Conservation (phyloP, 2,113 vertebrate species). For the Perca fluviatilis region DNA sequence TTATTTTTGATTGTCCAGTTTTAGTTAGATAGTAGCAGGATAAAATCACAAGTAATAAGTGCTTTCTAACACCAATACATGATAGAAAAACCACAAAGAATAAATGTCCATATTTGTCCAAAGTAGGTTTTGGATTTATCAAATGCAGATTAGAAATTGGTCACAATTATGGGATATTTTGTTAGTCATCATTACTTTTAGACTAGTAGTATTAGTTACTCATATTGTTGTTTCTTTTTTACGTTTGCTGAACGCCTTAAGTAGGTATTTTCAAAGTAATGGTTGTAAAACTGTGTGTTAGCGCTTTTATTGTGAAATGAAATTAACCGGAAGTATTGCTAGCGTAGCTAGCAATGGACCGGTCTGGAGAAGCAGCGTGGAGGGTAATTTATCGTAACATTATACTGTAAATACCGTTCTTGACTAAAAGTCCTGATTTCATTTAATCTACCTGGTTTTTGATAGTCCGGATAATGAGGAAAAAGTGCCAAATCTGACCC, state of each 20-base stretch:
- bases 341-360: slow-evolving; percentile 60
- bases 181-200: not conserved
- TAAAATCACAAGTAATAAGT: not conserved
- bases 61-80: not conserved
- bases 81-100: too few relatives aligned
- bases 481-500: not conserved
- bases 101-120: not conserved
- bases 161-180: not conserved
- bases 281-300: not conserved
- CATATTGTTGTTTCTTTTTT: not conserved
- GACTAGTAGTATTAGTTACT: not conserved
- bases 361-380: not conserved
- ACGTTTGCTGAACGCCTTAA: not conserved
- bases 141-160: not conserved
- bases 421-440: rapidly evolving
- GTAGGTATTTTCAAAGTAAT: not conserved
- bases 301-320: slow-evolving; percentile 48
- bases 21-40: not conserved
- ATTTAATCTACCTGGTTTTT: rapidly evolving
- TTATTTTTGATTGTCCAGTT: not conserved
- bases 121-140: not conserved
- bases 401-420: not conserved
- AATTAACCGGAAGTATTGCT: slow-evolving; percentile 30
- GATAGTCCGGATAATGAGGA: not conserved
- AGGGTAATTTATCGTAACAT: slow-evolving; percentile 51